Evolutionary conservation across 2,888 invertebrate genomes (phyloP).

Genomic region (Drosophila anceps): DNA sequence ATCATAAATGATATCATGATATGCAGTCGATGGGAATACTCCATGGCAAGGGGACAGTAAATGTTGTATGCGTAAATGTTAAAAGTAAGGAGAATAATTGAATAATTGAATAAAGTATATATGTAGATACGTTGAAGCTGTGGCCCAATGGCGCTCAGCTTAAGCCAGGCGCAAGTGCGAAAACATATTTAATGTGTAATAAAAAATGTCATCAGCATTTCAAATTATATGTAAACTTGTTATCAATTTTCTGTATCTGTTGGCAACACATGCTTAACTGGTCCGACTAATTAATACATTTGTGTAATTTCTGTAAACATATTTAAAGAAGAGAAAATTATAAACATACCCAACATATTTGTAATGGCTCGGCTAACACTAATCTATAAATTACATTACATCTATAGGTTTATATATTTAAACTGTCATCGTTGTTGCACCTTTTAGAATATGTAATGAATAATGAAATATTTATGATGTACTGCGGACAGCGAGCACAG

Average conservation of each 20-base stretch:
- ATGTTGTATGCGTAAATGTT: slow-evolving; percentile 70
- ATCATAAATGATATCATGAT: slow-evolving; percentile 2
- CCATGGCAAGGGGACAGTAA: slow-evolving; percentile 46
- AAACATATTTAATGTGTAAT: slow-evolving; percentile 23
- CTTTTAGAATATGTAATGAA: slow-evolving; percentile 54
- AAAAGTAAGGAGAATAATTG: slow-evolving; percentile 35
- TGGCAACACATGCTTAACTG: neutral
- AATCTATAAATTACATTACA: slow-evolving; percentile 20
- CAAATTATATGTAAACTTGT: slow-evolving; percentile 17
- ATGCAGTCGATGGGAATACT: slow-evolving; percentile 16
- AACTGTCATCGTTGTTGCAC: slow-evolving; percentile 68
- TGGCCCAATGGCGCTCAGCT: slow-evolving; percentile 8
- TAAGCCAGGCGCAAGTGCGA: slow-evolving; percentile 41
- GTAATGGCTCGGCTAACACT: slow-evolving; percentile 7
- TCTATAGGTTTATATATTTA: slow-evolving; percentile 34
- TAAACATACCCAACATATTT: slow-evolving; percentile 3
- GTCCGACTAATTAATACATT: slow-evolving; percentile 17
- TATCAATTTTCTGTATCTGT: slow-evolving; percentile 15
- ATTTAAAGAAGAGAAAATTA: neutral
- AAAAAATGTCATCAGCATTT: neutral
- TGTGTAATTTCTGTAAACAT: slow-evolving; percentile 5
- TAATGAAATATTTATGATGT: slow-evolving; percentile 59
- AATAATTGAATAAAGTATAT: slow-evolving; percentile 25
- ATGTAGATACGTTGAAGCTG: slow-evolving; percentile 19
- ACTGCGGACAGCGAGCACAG: slow-evolving; percentile 15